Conservation (phyloP, 2,888 invertebrate genomes). For the Steromphala cineraria region DNA sequence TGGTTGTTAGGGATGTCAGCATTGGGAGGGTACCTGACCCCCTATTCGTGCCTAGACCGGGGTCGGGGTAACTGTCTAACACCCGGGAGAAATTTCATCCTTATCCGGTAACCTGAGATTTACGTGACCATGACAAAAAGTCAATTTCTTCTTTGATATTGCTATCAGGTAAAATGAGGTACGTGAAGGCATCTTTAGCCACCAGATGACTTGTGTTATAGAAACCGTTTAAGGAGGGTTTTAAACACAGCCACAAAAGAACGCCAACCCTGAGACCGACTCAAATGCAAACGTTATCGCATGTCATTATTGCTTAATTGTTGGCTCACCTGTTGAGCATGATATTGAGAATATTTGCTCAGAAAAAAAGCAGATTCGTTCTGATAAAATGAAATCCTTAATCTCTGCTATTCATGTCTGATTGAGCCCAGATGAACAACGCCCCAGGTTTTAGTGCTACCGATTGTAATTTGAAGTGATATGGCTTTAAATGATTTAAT, state of each 20-base stretch:
- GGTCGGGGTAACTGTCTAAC: neutral
- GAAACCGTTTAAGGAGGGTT: neutral
- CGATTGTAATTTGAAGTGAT: too few relatives aligned
- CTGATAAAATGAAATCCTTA: neutral
- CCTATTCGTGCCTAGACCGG: slow-evolving; percentile 16
- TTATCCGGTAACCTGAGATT: slow-evolving; percentile 19
- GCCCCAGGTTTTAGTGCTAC: too few relatives aligned
- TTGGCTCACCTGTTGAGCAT: neutral
- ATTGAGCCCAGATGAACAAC: too few relatives aligned
- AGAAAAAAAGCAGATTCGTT: neutral
- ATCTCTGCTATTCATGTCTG: too few relatives aligned
- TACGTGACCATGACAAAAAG: slow-evolving; percentile 25
- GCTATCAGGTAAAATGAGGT: neutral
- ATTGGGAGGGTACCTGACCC: slow-evolving; percentile 2
- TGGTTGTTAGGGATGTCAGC: neutral
- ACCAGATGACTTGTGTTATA: slow-evolving; percentile 9
- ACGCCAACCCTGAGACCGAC: neutral
- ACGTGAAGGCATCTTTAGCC: slow-evolving; percentile 12
- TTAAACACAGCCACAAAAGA: slow-evolving; percentile 4
- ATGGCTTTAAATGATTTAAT: too few relatives aligned
- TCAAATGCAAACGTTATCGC: neutral
- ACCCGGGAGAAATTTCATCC: neutral
- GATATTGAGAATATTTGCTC: neutral
- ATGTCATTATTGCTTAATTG: neutral
- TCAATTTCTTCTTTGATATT: slow-evolving; percentile 22